These are phyloP conservation scores for Drosophila antonietae DNA, from an alignment of 2,888 invertebrate species.

Conservation along the genomic window DNA sequence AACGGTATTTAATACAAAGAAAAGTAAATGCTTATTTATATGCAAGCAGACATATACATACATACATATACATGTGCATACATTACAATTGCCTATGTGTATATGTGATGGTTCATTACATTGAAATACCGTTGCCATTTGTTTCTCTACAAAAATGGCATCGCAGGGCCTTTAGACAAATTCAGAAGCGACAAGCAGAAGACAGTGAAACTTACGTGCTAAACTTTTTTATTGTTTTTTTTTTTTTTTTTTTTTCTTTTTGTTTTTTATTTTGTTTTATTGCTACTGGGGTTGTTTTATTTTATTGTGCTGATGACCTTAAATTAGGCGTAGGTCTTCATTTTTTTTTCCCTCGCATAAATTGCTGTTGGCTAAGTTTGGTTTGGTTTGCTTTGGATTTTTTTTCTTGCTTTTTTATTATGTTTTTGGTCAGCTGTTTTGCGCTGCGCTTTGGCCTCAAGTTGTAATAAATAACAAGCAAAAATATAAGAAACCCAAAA, in stretches of 20 bases:
- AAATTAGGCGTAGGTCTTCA: constrained; percentile 75
- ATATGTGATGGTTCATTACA: constrained; percentile 44
- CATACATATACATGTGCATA: not conserved
- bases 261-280: constrained; percentile 14
- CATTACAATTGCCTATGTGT: not conserved
- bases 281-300: constrained; percentile 57
- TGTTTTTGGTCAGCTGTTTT: constrained; percentile 63
- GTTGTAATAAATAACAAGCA: constrained; percentile 67
- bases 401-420: constrained; percentile 28
- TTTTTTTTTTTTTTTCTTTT: not conserved
- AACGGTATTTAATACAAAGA: constrained; percentile 44
- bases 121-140: constrained; percentile 68
- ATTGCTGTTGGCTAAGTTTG: constrained; percentile 51
- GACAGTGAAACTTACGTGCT: constrained; percentile 65
- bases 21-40: constrained; percentile 16
- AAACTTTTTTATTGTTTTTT: constrained; percentile 41
- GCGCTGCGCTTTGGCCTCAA: constrained; percentile 48
- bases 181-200: constrained; percentile 31
- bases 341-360: constrained; percentile 44
- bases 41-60: constrained; percentile 1
- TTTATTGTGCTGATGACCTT: constrained; percentile 82
- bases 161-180: constrained; percentile 52
- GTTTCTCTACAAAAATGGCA: constrained; percentile 67
- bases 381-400: constrained; percentile 42
- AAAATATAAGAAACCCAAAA: constrained; percentile 24